A percentile compares a stretch with the other conserved stretches of the same genome.
Evolutionary conservation across 2,888 invertebrate species (phyloP).

Genomic region (Spisula solida): DNA sequence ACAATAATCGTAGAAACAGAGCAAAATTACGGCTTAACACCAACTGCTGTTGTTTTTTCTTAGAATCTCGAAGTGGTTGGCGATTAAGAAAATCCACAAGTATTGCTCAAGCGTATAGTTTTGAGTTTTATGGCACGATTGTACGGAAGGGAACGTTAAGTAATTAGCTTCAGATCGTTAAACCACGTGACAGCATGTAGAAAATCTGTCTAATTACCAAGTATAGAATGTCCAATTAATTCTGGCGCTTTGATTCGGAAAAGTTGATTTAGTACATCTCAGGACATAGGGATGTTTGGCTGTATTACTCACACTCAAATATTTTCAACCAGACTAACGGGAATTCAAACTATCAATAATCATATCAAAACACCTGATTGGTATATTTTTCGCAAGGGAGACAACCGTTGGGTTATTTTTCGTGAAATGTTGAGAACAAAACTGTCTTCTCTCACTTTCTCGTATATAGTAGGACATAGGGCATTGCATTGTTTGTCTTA

Average conservation of each 20-base stretch:
- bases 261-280: background rate
- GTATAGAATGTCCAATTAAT: constrained; percentile 1
- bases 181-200: background rate
- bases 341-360: no score
- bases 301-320: background rate
- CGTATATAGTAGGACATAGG: no score
- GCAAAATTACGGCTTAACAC: background rate
- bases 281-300: background rate
- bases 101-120: constrained; percentile 18
- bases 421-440: no score
- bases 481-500: no score
- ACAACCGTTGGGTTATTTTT: no score
- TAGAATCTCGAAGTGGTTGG: background rate
- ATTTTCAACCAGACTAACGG: background rate
- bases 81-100: constrained; percentile 5
- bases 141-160: background rate
- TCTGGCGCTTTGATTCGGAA: background rate
- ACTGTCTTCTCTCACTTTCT: no score
- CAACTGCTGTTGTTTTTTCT: background rate
- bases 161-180: background rate
- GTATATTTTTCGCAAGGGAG: no score
- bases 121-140: background rate
- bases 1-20: background rate
- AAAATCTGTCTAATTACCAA: background rate
- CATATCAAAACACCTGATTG: no score